Percentiles rank a stretch among this genome's conserved stretches.
These are phyloP conservation scores for Tychaedon coryphoeus DNA, from an alignment of 2,113 vertebrate species.

Conservation along the genomic window DNA sequence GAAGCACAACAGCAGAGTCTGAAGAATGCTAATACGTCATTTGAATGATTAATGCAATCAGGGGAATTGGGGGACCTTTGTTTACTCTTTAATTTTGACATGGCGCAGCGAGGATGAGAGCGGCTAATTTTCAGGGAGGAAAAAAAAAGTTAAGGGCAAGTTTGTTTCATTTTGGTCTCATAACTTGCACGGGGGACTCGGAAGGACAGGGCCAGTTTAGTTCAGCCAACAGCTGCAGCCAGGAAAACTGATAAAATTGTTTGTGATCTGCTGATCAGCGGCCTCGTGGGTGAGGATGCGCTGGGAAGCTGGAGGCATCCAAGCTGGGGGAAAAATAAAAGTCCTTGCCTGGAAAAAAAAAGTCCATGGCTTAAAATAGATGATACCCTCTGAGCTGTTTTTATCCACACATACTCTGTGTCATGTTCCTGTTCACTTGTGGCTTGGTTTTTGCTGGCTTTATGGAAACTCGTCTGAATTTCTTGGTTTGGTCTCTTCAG, in stretches of 20 bases:
- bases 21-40: slow-evolving; percentile 94
- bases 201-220: slow-evolving; percentile 50
- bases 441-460: slow-evolving; percentile 6
- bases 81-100: slow-evolving; percentile 92
- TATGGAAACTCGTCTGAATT: neutral
- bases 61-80: slow-evolving; percentile 88
- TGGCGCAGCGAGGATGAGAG: slow-evolving; percentile 78
- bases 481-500: neutral
- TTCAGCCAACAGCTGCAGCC: slow-evolving; percentile 49
- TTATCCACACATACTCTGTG: slow-evolving; percentile 24
- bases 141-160: slow-evolving; percentile 77
- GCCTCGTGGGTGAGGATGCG: slow-evolving; percentile 51
- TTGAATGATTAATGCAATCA: slow-evolving; percentile 95
- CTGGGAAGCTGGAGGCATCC: slow-evolving; percentile 43
- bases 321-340: neutral
- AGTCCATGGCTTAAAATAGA: slow-evolving; percentile 1
- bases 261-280: slow-evolving; percentile 59
- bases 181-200: neutral
- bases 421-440: rapidly evolving
- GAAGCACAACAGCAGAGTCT: slow-evolving; percentile 89
- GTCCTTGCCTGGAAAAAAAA: neutral
- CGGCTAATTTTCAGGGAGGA: slow-evolving; percentile 62
- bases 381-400: slow-evolving; percentile 28
- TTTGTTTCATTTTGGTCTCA: slow-evolving; percentile 72
- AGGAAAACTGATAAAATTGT: slow-evolving; percentile 65